Evolutionary conservation across 1,140 invertebrate genomes (phyloP).

Genomic region (Aphis craccivora): DNA sequence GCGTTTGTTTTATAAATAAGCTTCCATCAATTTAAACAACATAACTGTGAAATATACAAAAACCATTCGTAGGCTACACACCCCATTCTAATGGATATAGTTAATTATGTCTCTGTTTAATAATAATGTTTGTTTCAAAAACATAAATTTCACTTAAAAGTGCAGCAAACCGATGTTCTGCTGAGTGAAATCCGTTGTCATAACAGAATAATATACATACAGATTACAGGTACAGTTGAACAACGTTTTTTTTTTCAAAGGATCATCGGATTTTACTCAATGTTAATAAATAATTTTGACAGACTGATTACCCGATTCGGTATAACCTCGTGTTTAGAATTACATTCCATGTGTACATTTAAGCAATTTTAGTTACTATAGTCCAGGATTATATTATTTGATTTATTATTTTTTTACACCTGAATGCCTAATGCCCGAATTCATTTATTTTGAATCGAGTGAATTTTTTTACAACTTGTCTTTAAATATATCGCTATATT

Average conservation of each 20-base stretch:
- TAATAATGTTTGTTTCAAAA: not conserved
- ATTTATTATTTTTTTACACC: not conserved
- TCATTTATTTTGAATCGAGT: not conserved
- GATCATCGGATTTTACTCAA: not conserved
- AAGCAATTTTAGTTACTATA: not conserved
- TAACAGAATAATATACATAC: not conserved
- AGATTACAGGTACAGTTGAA: not conserved
- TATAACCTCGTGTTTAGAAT: not conserved
- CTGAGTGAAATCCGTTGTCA: not conserved
- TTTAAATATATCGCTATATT: no score
- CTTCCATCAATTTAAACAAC: not conserved
- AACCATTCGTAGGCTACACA: not conserved
- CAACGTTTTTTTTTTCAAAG: not conserved
- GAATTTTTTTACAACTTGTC: not conserved
- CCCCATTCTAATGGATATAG: not conserved
- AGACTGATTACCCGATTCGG: not conserved
- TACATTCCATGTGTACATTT: not conserved
- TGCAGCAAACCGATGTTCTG: not conserved
- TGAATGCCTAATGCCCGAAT: not conserved
- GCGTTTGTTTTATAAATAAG: not conserved
- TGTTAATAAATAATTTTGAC: constrained; percentile 18
- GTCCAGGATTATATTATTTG: not conserved
- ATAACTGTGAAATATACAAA: not conserved
- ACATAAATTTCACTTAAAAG: not conserved
- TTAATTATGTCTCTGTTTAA: not conserved